These are phyloP conservation scores for Tachysurus vachellii DNA, from an alignment of 2,113 vertebrate genomes.

Conservation along the genomic window DNA sequence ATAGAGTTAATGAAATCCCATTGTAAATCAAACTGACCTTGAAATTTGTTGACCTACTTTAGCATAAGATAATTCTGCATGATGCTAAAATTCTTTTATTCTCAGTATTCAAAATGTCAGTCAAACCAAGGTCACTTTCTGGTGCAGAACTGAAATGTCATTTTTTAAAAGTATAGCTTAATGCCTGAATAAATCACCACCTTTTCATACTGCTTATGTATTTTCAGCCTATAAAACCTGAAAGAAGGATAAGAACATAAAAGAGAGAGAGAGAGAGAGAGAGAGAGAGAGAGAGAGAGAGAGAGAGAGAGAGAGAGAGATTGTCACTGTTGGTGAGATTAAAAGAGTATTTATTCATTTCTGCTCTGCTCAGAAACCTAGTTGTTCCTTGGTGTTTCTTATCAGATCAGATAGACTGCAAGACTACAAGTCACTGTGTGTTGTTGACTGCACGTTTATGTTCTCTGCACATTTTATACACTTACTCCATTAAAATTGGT, in stretches of 20 bases:
- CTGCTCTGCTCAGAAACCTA: slow-evolving; percentile 11
- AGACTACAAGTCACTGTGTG: slow-evolving; percentile 20
- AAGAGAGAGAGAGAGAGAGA: not conserved
- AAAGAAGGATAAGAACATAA: not conserved
- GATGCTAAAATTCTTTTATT: slow-evolving; percentile 13
- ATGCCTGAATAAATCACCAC: slow-evolving; percentile 18
- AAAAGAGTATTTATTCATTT: slow-evolving; percentile 33
- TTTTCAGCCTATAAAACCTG: not conserved
- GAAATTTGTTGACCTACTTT: slow-evolving; percentile 42
- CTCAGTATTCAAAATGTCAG: slow-evolving; percentile 45
- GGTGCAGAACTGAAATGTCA: slow-evolving; percentile 28
- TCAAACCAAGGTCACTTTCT: slow-evolving; percentile 24
- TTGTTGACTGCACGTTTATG: slow-evolving; percentile 34
- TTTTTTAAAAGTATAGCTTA: slow-evolving; percentile 14
- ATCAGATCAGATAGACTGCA: slow-evolving; percentile 20
- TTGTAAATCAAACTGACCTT: slow-evolving; percentile 46
- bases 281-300: not conserved
- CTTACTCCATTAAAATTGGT: not conserved
- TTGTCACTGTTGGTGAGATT: slow-evolving; percentile 24
- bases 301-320: not conserved
- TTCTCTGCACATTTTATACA: not conserved
- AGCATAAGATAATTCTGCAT: slow-evolving; percentile 9
- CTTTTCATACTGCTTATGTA: not conserved
- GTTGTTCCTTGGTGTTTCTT: slow-evolving; percentile 12
- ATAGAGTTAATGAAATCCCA: slow-evolving; percentile 15